phyloP scores from a whole-genome alignment of 2,797 vertebrate genomes.

The Spea hammondii region DNA sequence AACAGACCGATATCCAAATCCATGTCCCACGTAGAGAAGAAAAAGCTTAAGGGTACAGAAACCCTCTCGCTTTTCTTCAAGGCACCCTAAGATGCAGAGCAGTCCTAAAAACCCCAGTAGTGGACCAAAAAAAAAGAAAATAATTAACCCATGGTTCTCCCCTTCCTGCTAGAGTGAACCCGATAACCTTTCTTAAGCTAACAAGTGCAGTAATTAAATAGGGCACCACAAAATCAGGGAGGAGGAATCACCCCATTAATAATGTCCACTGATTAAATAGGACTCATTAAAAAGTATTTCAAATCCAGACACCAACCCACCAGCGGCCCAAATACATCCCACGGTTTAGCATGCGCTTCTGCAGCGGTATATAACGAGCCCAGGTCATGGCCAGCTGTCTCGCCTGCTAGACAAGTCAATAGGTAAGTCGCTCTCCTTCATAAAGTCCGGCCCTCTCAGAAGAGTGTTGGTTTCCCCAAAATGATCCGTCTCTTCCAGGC shows the following conservation, averaged over 20 bases:
- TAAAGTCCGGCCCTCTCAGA: conserved; percentile 36
- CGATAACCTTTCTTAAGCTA: background rate
- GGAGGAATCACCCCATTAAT: conserved; percentile 15
- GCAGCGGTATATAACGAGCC: background rate
- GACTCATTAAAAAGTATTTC: background rate
- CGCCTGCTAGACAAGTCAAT: background rate
- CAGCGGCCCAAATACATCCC: conserved; percentile 10
- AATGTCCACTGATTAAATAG: conserved; percentile 29
- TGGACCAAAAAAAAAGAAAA: conserved; percentile 5
- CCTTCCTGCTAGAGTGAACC: conserved; percentile 1
- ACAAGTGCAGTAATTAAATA: conserved; percentile 46
- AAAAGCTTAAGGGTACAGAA: conserved; percentile 4
- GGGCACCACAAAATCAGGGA: conserved; percentile 9
- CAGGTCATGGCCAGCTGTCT: background rate
- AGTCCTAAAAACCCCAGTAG: background rate
- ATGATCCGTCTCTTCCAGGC: background rate
- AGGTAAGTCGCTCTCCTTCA: conserved; percentile 18
- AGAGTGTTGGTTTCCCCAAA: background rate
- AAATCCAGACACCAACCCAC: conserved; percentile 4
- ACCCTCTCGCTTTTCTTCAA: conserved; percentile 9
- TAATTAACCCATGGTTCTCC: conserved; percentile 16
- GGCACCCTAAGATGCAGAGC: conserved; percentile 26
- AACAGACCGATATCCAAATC: conserved; percentile 6
- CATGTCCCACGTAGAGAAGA: background rate
- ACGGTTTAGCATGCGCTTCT: background rate